Base-by-base conservation (phyloP, 1,140 invertebrate genomes). In the Calycopis cecrops region DNA sequence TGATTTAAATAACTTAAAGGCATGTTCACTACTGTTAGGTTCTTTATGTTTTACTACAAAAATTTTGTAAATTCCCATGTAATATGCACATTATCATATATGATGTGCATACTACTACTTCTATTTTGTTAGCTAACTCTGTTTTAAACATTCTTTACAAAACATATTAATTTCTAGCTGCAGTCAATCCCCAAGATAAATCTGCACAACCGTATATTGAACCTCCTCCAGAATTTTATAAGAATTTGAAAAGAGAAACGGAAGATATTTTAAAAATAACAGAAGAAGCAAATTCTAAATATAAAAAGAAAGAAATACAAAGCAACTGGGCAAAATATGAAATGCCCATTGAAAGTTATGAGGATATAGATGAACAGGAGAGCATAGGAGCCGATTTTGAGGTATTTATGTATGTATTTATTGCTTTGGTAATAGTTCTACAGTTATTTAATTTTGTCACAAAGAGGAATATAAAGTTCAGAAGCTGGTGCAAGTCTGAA, bases 251-350 rank as follows among this genome's bases (percentile, higher is more conserved):
- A 60, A 63, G 78, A 12, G 84, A 87, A 69, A 85, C 82, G 1
- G 80, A 85, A 67, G 84, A 84, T 61, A 82, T 85, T n/a, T 60
- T 87, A 0, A 84, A 84, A 66, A 87, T 87, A 34, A 84, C 82
- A 14, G 80, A 85, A 52, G 82, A 84, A 62, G 79, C 70, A 9
- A 85, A 74, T 48, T 53, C 67, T 10, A 88, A 88, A 64, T 88
- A 87, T 59, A 79, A 81, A 54, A 88, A 87, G 55, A 85, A 87
- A 57, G 83, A 88, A 59, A 87, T 88, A 40, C 73, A 81, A 65
- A 88, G 84, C 40, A 88, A 88, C 48, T 87, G 84, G 85, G 63
- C 72, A 9, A 87, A 86, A 51, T 86, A 85, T 77, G 87, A 88
- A 59, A 71, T 88, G 63, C 85, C 82, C 0, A 76, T 86, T 56